These are phyloP conservation scores for Olivierus martensii DNA, from an alignment of 1,140 invertebrate genomes.

Conservation along the genomic window DNA sequence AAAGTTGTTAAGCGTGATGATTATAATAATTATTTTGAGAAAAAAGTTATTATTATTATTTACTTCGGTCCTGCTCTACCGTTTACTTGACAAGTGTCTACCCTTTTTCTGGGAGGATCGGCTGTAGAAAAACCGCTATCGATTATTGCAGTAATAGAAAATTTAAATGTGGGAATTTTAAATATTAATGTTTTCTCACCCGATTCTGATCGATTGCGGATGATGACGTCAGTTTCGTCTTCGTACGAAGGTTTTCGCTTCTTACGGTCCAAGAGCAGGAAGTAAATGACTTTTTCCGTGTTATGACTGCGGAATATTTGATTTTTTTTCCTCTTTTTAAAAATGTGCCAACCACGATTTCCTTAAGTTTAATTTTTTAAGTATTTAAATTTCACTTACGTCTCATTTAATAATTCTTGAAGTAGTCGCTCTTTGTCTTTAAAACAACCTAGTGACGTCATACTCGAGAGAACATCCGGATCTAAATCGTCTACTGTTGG, in stretches of 20 bases:
- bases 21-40: background rate
- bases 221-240: slow-evolving; percentile 72
- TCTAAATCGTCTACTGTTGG: slow-evolving; percentile 87
- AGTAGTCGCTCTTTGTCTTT: slow-evolving; percentile 94
- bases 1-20: background rate
- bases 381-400: slow-evolving; percentile 40
- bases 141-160: background rate
- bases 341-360: too few species aligned
- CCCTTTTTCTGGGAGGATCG: slow-evolving; percentile 82
- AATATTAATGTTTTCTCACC: slow-evolving; percentile 1
- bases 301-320: slow-evolving; percentile 78
- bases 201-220: slow-evolving; percentile 34
- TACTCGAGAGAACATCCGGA: slow-evolving; percentile 92
- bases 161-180: background rate
- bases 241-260: slow-evolving; percentile 84
- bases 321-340: too few species aligned
- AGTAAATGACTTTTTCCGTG: slow-evolving; percentile 98
- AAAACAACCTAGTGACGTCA: slow-evolving; percentile 95
- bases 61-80: slow-evolving; percentile 44
- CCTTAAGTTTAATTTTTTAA: too few species aligned
- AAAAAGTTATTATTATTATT: slow-evolving; percentile 21
- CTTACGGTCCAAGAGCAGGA: slow-evolving; percentile 90
- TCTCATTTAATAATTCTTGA: slow-evolving; percentile 77
- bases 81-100: slow-evolving; percentile 85
- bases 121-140: slow-evolving; percentile 11